Evolutionary conservation across 2,888 invertebrate genomes (phyloP).

Genomic region (Megaustenia siamemsis): DNA sequence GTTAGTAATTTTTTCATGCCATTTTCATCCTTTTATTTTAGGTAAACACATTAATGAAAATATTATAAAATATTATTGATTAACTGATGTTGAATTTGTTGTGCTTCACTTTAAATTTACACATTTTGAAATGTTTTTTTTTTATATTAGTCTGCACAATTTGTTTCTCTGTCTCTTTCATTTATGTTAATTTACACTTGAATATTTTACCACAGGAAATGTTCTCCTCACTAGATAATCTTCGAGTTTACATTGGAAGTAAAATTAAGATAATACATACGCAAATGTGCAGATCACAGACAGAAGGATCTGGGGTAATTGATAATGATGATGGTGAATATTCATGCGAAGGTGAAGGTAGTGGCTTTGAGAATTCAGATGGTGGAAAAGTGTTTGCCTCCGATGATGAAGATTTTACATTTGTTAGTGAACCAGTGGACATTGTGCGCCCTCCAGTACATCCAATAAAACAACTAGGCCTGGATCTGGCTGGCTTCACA

Average conservation of each 20-base stretch:
- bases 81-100: too few relatives aligned
- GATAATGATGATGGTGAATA: constrained; percentile 5
- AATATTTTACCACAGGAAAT: constrained; percentile 14
- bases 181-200: neutral
- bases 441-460: neutral
- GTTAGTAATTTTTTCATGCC: too few relatives aligned
- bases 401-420: constrained; percentile 57
- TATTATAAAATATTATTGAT: too few relatives aligned
- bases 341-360: constrained; percentile 23
- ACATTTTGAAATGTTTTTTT: too few relatives aligned
- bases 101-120: too few relatives aligned
- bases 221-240: constrained; percentile 16
- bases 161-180: too few relatives aligned
- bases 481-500: constrained; percentile 22
- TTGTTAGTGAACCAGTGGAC: constrained; percentile 48
- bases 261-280: constrained; percentile 8
- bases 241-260: constrained; percentile 28
- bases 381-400: constrained; percentile 10
- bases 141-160: too few relatives aligned
- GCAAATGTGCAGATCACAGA: neutral
- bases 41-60: too few relatives aligned
- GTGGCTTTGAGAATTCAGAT: constrained; percentile 4
- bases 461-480: constrained; percentile 10
- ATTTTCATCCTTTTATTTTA: too few relatives aligned
- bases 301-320: constrained; percentile 29